These are phyloP conservation scores for Drosophila ohnishii DNA, from an alignment of 1,140 invertebrate genomes.

Conservation along the genomic window DNA sequence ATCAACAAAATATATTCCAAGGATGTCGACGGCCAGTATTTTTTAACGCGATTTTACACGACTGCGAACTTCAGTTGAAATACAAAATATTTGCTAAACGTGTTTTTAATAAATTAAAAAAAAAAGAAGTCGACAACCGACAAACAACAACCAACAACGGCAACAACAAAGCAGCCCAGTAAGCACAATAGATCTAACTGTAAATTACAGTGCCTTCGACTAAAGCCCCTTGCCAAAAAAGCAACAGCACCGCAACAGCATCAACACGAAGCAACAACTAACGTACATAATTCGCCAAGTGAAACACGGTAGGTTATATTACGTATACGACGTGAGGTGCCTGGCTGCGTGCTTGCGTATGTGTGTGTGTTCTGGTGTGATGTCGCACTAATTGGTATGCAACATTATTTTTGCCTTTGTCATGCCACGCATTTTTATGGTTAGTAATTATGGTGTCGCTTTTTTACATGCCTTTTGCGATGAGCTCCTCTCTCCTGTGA, in stretches of 20 bases:
- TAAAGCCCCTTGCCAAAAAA: conserved; percentile 48
- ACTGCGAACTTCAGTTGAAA: conserved; percentile 17
- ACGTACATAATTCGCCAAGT: conserved; percentile 37
- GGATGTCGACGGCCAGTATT: conserved; percentile 35
- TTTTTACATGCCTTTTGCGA: conserved; percentile 46
- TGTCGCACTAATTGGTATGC: conserved; percentile 67
- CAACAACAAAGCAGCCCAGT: conserved; percentile 23
- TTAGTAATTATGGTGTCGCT: conserved; percentile 62
- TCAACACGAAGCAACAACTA: conserved; percentile 30
- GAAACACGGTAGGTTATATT: conserved; percentile 71
- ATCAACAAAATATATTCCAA: conserved; percentile 38
- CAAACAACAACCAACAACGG: conserved; percentile 19
- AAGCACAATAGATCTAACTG: conserved; percentile 66
- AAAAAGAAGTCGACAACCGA: conserved; percentile 1
- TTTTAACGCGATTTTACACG: conserved; percentile 61
- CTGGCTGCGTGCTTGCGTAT: background rate
- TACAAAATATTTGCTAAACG: conserved; percentile 67
- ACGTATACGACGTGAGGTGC: conserved; percentile 49
- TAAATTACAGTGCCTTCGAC: conserved; percentile 73
- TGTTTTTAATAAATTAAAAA: conserved; percentile 63
- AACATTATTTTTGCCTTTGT: conserved; percentile 48
- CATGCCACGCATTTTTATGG: conserved; percentile 54
- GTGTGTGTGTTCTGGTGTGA: conserved; percentile 31
- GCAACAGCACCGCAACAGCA: conserved; percentile 31
- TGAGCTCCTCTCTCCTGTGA: conserved; percentile 23